Evolutionary conservation across 2,888 invertebrate species (phyloP).

Genomic region (Nymphalis polychloros): DNA sequence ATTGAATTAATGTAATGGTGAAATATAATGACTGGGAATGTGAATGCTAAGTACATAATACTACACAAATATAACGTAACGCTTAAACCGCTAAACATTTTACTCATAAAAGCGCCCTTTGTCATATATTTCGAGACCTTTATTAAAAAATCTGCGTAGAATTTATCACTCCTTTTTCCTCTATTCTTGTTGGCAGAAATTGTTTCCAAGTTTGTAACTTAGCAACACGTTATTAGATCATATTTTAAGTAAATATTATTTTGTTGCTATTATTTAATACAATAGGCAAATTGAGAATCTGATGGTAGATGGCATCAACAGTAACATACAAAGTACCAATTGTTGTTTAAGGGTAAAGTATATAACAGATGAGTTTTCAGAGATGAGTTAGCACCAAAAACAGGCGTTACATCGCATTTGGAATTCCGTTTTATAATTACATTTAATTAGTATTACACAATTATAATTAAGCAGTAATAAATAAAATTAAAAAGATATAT

Average conservation of each 20-base stretch:
- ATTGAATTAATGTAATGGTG: too few relatives aligned
- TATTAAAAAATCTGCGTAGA: slow-evolving; percentile 8
- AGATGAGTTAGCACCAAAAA: too few relatives aligned
- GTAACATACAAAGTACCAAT: too few relatives aligned
- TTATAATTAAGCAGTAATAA: too few relatives aligned
- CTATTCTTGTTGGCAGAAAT: neutral
- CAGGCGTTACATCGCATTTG: too few relatives aligned
- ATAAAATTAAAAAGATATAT: too few relatives aligned
- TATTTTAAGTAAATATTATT: neutral
- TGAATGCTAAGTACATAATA: neutral
- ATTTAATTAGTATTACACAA: too few relatives aligned
- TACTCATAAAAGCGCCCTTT: slow-evolving; percentile 7
- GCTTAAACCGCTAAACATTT: slow-evolving; percentile 7
- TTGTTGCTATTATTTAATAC: neutral
- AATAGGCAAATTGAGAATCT: neutral
- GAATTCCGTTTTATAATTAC: too few relatives aligned
- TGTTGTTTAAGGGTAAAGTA: too few relatives aligned
- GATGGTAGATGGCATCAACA: too few relatives aligned
- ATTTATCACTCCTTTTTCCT: neutral
- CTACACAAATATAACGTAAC: neutral
- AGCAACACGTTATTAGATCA: neutral
- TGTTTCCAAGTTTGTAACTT: slow-evolving; percentile 3
- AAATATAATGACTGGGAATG: too few relatives aligned
- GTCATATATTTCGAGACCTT: slow-evolving; percentile 9
- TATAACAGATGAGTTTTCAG: too few relatives aligned